Base-by-base conservation (phyloP, 2,888 invertebrate species). In the Acanthacorydalis orientalis region DNA sequence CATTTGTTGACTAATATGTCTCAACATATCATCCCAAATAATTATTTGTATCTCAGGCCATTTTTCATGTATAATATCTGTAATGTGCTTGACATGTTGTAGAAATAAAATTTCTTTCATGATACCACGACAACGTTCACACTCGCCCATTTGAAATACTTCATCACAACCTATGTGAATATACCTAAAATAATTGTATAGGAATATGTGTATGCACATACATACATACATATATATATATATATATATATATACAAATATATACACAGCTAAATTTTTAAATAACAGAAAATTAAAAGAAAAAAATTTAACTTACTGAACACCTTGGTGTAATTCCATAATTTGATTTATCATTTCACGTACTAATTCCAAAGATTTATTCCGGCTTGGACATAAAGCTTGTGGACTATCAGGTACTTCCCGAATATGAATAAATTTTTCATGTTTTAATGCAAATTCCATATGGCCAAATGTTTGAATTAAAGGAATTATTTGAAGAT, bases 21-120 rank as follows among this genome's bases (percentile, higher is more conserved):
- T 64, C 48, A 86, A 62, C 83, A 86, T 85, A 60, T 86, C 86
- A 57, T 86, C 85, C 86, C 86, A 86, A 56, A 86, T 78, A 49
- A 86, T 75, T 1, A 80, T 69, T 12, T 69, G 71, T 15, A 80
- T 59, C 14, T 69, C 64, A 0, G 74, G 72, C 64, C 78, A 75
- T 44, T 69, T 73, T 9, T 67, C 64, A 41, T 71, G 72, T 11
- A 84, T 71, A 52, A 78, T 72, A 41, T 65, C 67, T 6, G 75
- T 75, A 16, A 81, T 71, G 50, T 69, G 68, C 4, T 69, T 68
- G 8, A 80, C 75, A 59, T 82, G 81, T 32, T 69, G 67, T 12
- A 80, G 60, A 58, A 80, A 80, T n/a, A 80, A 57, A 44, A 70
- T 70, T 54, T 78, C 73, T 38, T 69, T 64, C 6, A 67, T 57